A percentile compares a stretch with the other conserved stretches of the same genome.
These are phyloP conservation scores for Elgaria multicarinata DNA, from an alignment of 2,113 vertebrate genomes.

Conservation along the genomic window DNA sequence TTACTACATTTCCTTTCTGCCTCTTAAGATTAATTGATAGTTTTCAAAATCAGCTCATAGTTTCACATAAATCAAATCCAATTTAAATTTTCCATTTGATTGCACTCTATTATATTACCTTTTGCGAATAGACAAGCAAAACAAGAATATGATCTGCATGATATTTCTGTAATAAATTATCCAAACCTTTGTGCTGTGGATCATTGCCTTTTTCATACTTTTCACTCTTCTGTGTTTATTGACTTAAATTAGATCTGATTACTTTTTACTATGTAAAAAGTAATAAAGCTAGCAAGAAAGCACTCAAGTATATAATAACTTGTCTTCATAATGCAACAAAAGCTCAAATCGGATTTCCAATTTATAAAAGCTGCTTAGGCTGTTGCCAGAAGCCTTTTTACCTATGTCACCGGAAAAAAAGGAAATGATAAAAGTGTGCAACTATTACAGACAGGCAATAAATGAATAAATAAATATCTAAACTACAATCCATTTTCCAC, in stretches of 20 bases:
- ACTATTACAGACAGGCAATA: background rate
- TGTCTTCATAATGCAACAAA: conserved; percentile 33
- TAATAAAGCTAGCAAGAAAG: conserved; percentile 30
- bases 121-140: conserved; percentile 34
- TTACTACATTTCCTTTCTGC: background rate
- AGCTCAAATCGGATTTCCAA: background rate
- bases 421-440: background rate
- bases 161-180: conserved; percentile 41
- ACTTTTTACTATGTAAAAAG: conserved; percentile 33
- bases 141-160: conserved; percentile 4
- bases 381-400: conserved; percentile 37
- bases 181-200: conserved; percentile 10
- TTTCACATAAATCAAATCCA: conserved; percentile 31
- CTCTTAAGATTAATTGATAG: conserved; percentile 33
- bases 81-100: conserved; percentile 42
- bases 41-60: conserved; percentile 16
- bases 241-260: conserved; percentile 43
- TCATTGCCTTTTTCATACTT: background rate
- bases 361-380: conserved; percentile 37
- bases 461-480: background rate
- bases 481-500: background rate
- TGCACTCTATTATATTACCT: conserved; percentile 20
- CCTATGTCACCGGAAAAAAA: conserved; percentile 18
- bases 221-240: conserved; percentile 29
- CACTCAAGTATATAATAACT: conserved; percentile 16